These are phyloP conservation scores for Melanargia galathea DNA, from an alignment of 2,888 invertebrate species.

Conservation along the genomic window DNA sequence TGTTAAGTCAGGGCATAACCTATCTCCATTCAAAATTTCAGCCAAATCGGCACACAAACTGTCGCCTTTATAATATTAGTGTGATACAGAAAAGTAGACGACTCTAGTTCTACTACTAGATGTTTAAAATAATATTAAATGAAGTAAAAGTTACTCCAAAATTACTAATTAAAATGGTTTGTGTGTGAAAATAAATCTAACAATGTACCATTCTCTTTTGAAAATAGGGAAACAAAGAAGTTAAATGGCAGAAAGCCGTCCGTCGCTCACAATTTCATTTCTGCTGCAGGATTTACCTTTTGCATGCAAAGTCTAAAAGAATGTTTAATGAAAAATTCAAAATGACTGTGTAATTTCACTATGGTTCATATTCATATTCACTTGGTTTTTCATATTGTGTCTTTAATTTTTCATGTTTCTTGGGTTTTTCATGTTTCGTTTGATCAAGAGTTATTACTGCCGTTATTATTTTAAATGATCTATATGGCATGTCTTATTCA, in stretches of 20 bases:
- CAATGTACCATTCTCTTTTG: conserved; percentile 13
- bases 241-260: conserved; percentile 20
- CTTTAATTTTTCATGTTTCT: background rate
- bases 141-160: conserved; percentile 1
- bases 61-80: too few relatives aligned
- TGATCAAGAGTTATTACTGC: too few relatives aligned
- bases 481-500: too few relatives aligned
- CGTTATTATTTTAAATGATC: too few relatives aligned
- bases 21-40: too few relatives aligned
- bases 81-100: too few relatives aligned
- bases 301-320: conserved; percentile 22
- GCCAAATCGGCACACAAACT: too few relatives aligned
- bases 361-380: background rate
- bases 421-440: too few relatives aligned
- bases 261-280: conserved; percentile 24
- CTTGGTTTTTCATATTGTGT: background rate
- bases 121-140: background rate
- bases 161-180: background rate
- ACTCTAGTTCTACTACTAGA: too few relatives aligned
- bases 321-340: conserved; percentile 27
- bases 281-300: conserved; percentile 24
- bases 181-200: background rate
- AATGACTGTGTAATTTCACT: conserved; percentile 2
- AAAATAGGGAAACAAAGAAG: conserved; percentile 24
- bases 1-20: too few relatives aligned